Evolutionary conservation across 2,797 vertebrate species (phyloP).

Genomic region (Enteromius afrohamiltoni): DNA sequence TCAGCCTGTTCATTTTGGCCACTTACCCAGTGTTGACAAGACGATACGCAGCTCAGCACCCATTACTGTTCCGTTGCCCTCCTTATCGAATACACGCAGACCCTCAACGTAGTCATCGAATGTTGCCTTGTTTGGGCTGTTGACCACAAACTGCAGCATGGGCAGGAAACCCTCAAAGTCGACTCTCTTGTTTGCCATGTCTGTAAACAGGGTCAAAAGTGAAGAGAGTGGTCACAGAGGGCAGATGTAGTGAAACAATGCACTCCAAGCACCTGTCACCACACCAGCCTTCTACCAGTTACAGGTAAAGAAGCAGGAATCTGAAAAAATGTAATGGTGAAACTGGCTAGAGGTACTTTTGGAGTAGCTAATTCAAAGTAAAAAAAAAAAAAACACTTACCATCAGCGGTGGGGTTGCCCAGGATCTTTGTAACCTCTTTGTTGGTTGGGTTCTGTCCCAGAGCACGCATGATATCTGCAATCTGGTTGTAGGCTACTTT

Average conservation of each 20-base stretch:
- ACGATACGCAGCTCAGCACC: conserved; percentile 98
- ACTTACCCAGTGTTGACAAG: conserved; percentile 94
- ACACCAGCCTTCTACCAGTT: conserved; percentile 9
- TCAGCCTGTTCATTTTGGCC: not conserved
- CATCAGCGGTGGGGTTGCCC: conserved; percentile 88
- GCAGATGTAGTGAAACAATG: not conserved
- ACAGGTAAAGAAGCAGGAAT: not conserved
- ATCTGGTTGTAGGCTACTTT: conserved; percentile 93
- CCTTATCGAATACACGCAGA: conserved; percentile 99
- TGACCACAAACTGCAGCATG: conserved; percentile 95
- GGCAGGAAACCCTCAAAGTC: conserved; percentile 95
- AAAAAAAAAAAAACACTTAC: conserved; percentile 68
- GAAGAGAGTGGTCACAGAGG: not conserved
- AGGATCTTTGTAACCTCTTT: conserved; percentile 89
- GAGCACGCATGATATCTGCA: conserved; percentile 93
- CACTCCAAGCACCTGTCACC: conserved; percentile 1
- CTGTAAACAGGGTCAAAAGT: conserved; percentile 70
- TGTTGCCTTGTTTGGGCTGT: conserved; percentile 93
- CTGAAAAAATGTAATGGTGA: not conserved
- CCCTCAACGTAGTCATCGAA: conserved; percentile 98
- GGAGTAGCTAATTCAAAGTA: not conserved
- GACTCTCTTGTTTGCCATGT: conserved; percentile 90
- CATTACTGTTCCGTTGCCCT: conserved; percentile 98
- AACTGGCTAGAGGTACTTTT: conserved; percentile 1
- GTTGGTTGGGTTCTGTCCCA: conserved; percentile 99